Evolutionary conservation across 2,797 vertebrate species (phyloP).

Genomic region (Muscicapa striata): DNA sequence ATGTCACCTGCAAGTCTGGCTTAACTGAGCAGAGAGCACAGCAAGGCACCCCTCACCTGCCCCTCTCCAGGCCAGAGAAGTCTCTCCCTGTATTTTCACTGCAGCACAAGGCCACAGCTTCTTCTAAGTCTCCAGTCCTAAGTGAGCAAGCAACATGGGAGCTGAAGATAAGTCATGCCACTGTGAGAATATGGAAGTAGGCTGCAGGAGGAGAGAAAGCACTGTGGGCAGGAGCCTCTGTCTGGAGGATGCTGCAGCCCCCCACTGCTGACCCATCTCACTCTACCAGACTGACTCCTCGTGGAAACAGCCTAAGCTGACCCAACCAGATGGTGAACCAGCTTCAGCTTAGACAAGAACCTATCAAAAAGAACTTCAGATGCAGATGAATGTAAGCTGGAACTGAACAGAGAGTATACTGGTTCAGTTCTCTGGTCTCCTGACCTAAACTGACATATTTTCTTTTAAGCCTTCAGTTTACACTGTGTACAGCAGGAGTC

Average conservation of each 20-base stretch:
- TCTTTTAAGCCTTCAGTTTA: slow-evolving; percentile 33
- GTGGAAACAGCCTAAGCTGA: background rate
- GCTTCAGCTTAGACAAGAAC: background rate
- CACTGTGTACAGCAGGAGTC: background rate
- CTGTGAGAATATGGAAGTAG: background rate
- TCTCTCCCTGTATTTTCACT: background rate
- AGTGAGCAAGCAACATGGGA: background rate
- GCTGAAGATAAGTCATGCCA: background rate
- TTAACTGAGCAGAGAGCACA: background rate
- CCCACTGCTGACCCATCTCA: background rate
- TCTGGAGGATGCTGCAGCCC: background rate
- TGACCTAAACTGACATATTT: background rate
- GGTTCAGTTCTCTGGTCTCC: background rate
- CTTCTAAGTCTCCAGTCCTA: background rate
- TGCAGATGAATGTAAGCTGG: background rate
- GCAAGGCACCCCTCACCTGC: background rate
- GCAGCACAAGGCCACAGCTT: background rate
- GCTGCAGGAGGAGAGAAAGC: background rate
- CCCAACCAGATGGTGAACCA: background rate
- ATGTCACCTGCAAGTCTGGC: background rate
- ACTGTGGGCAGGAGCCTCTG: background rate
- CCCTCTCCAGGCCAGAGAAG: background rate
- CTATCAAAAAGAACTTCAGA: background rate
- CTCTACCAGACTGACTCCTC: background rate
- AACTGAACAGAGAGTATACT: background rate